These are phyloP conservation scores for Andrena haemorrhoa DNA, from an alignment of 2,888 invertebrate genomes.

Conservation along the genomic window DNA sequence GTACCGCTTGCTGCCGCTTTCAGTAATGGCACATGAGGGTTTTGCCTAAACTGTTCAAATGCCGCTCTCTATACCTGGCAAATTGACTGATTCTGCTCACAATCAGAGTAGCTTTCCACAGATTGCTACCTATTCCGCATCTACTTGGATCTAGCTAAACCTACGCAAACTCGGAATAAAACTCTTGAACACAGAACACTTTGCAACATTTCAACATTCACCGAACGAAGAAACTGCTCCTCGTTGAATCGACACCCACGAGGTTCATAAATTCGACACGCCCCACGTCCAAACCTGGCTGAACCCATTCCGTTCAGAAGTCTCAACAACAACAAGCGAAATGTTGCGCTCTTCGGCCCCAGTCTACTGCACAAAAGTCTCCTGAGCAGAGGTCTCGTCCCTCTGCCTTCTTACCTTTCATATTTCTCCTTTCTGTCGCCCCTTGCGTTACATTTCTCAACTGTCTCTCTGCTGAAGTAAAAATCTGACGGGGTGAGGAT, in stretches of 20 bases:
- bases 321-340: neutral
- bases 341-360: neutral
- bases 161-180: no score
- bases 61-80: no score
- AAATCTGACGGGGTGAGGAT: constrained; percentile 62
- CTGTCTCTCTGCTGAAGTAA: constrained; percentile 34
- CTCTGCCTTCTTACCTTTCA: constrained; percentile 4
- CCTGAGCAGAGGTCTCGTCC: neutral
- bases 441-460: constrained; percentile 48
- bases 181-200: no score
- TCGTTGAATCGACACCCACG: neutral
- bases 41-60: no score
- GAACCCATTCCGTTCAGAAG: neutral
- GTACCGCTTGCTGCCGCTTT: no score
- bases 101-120: no score
- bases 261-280: neutral
- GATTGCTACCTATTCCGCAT: no score
- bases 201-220: no score
- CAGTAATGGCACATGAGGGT: no score
- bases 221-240: no score
- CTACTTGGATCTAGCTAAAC: no score
- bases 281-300: neutral
- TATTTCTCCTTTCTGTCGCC: constrained; percentile 1
- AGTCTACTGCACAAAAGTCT: neutral
- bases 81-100: no score